Base-by-base conservation (phyloP, 2,113 vertebrate genomes). In the Lathamus discolor region DNA sequence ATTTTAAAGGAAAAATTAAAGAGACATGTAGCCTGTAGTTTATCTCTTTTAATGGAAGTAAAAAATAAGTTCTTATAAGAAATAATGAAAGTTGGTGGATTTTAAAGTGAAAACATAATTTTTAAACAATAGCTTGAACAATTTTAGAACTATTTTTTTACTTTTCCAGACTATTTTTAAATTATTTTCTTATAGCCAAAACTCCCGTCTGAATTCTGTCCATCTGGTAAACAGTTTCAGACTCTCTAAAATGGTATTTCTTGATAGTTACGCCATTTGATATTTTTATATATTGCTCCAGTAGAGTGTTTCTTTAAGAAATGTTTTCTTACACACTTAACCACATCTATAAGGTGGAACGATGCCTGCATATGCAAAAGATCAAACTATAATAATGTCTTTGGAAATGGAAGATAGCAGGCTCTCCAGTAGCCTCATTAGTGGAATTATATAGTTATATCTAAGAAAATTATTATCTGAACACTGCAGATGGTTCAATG, bases 351-450 rank as follows among this genome's bases (percentile, higher is more conserved):
- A 86, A 93, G 83, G 90, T 93, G 75, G 93, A 85, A 64, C 68
- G 90, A 92, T 90, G 88, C 73, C 93, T 92, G 57, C 93, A 79
- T 86, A 96, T 63, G 86, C 79, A 88, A 94, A 95, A 94, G 93
- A 96, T 96, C 95, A 90, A 94, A 72, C 92, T 90, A 81, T 95
- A 96, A 94, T 94, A 93, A 93, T 83, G 90, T 93, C 68, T 93
- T 96, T 90, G 88, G 92, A 94, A 96, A 96, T 87, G 73, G 88
- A 96, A 90, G 82, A 94, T 92, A 95, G 88, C 92, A 95, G 88
- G 81, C 86, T 93, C 77, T 95, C 93, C 76, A 95, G 76, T 95
- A 97, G 90, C 90, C 95, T 97, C 96, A 96, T 97, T 96, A 97
- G 95, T 86, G 88, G 80, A 96, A 96, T 95, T 94, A 93, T 81